Base-by-base conservation (phyloP, 1,140 invertebrate genomes). In the Heliothis subflexa region DNA sequence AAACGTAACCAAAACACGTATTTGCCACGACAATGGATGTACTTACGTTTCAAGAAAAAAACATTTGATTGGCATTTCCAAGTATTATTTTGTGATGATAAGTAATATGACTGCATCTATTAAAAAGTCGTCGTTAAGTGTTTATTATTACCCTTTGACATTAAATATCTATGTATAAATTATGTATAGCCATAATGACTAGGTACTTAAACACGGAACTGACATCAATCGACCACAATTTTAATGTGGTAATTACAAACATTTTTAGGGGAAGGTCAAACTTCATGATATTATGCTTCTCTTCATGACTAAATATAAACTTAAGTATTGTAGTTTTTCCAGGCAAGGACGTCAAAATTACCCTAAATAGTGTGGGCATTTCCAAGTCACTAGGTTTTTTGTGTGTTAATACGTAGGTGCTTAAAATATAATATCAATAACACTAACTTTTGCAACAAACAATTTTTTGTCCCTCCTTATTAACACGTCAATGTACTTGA, bases 141-240 rank as follows among this genome's bases (percentile, higher is more conserved):
- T 25, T 25, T 25, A 59, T 59, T 59, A 28, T 59, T 28, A 59
- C 21, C 21, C 55, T 47, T 40, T 40, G 10, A 64, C 40, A 40
- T 21, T 47, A 21, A 47, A 2, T 25, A 25, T 25, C 10, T n/a
- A 40, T 40, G 14, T 40, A 16, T 54, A 5, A 40, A 64, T 40
- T 40, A 14, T 66, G 18, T 13, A 54, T 55, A 71, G 68, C 68
- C 68, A 55, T 16, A 55, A 54, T 55, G 68, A 71, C 68, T 71
- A 40, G 28, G n/a, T 52, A 52, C 7, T 21, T 70, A 70, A 55
- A 52, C 21, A 71, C 16, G 14, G 16, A n/a, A 68, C 21, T 12
- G 49, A 52, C 13, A 50, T 50, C 61, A 52, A 14, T 54, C 13
- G 18, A 13, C n/a, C 47, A 68, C 16, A 62, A 25, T 25, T 2